Percentiles rank a stretch among this genome's conserved stretches.
phyloP scores from a whole-genome alignment of 2,113 vertebrate species.

The Natator depressus region DNA sequence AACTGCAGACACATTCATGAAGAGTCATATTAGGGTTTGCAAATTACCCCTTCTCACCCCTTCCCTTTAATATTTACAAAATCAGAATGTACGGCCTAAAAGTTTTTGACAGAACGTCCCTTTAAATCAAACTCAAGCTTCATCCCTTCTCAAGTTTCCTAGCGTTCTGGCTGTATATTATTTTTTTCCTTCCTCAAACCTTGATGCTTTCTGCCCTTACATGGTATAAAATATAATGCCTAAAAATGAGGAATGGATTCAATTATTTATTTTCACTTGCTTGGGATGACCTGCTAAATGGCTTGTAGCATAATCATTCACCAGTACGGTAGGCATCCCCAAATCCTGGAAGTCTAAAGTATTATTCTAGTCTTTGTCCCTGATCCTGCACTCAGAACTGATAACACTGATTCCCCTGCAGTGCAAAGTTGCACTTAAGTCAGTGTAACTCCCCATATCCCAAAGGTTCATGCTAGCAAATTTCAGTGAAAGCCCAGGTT shows the following conservation, averaged over 20 bases:
- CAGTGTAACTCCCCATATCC: fast-evolving
- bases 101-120: neutral
- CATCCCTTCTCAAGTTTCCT: neutral
- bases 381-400: fast-evolving
- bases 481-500: neutral
- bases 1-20: neutral
- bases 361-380: neutral
- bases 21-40: neutral
- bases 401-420: neutral
- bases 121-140: neutral
- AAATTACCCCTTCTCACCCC: neutral
- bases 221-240: neutral
- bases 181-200: neutral
- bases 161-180: neutral
- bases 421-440: neutral
- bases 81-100: neutral
- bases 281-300: neutral
- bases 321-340: fast-evolving
- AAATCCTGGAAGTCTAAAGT: neutral
- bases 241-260: neutral
- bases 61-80: neutral
- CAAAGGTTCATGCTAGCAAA: neutral
- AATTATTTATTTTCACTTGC: neutral
- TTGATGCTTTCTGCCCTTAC: neutral
- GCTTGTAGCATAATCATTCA: fast-evolving